phyloP scores from a whole-genome alignment of 2,113 vertebrate genomes.

The Crocuta crocuta region DNA sequence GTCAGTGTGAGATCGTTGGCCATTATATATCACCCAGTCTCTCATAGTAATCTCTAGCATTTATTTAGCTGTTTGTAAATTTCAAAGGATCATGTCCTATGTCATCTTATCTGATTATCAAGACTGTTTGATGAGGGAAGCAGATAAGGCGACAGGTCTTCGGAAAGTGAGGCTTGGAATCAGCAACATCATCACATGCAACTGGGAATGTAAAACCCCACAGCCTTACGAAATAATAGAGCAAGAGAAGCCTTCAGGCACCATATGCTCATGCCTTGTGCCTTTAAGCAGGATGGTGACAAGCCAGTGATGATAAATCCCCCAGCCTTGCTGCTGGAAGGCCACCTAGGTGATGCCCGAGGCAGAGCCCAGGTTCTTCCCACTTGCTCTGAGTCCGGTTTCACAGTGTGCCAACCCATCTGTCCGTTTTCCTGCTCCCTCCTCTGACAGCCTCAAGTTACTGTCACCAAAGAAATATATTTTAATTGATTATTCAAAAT shows the following conservation, averaged over 20 bases:
- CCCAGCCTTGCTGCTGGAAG: not conserved
- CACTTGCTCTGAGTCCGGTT: accelerated
- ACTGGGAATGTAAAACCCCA: not conserved
- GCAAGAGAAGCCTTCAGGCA: not conserved
- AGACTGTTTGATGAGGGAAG: not conserved
- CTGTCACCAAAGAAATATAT: not conserved
- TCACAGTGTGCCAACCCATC: not conserved
- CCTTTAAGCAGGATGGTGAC: not conserved
- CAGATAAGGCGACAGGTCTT: not conserved
- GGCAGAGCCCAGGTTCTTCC: not conserved
- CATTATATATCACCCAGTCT: not conserved
- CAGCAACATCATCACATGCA: not conserved
- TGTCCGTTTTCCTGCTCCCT: accelerated
- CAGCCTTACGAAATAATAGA: not conserved
- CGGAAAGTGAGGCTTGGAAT: not conserved
- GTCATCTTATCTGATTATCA: not conserved
- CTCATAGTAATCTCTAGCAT: not conserved
- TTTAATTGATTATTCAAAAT: not conserved
- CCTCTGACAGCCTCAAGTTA: not conserved
- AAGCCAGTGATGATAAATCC: not conserved
- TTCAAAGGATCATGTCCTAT: not conserved
- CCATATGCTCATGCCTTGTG: not conserved
- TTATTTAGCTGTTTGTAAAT: not conserved
- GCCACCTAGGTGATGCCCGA: not conserved
- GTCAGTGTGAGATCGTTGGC: not conserved